These are phyloP conservation scores for Chondrilla cf. caribensis DNA, from an alignment of 37 sponge, comb jelly and placozoan species.

Conservation along the genomic window DNA sequence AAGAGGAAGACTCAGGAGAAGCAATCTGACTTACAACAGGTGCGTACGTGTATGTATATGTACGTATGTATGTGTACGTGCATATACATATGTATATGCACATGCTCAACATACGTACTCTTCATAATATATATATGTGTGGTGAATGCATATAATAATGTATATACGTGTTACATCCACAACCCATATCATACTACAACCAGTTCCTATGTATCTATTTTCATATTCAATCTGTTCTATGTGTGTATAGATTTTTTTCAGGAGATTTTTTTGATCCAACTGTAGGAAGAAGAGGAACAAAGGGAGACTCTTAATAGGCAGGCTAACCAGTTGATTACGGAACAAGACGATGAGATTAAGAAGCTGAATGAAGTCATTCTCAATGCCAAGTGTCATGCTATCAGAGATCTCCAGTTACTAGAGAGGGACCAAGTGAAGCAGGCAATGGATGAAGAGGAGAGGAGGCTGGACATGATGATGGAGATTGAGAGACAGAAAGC, in stretches of 20 bases:
- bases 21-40: constrained; percentile 91
- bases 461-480: constrained; percentile 92
- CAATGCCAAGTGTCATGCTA: constrained; percentile 99
- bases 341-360: constrained; percentile 99
- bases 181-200: no score
- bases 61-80: not conserved
- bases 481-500: constrained; percentile 82
- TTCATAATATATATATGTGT: no score
- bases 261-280: not conserved
- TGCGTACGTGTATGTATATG: not conserved
- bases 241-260: no score
- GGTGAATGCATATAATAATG: no score
- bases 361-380: constrained; percentile 94
- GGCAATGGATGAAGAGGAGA: constrained; percentile 79
- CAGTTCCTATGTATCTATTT: no score
- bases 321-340: constrained; percentile 73
- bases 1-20: constrained; percentile 77
- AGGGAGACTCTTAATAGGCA: constrained; percentile 48
- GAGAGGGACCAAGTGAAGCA: constrained; percentile 81
- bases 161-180: no score
- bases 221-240: no score
- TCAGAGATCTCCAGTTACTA: constrained; percentile 91
- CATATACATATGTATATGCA: no score
- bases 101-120: no score
- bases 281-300: constrained; percentile 59